phyloP scores from a whole-genome alignment of 2,888 invertebrate species.

The Orthonychiurus folsomi region DNA sequence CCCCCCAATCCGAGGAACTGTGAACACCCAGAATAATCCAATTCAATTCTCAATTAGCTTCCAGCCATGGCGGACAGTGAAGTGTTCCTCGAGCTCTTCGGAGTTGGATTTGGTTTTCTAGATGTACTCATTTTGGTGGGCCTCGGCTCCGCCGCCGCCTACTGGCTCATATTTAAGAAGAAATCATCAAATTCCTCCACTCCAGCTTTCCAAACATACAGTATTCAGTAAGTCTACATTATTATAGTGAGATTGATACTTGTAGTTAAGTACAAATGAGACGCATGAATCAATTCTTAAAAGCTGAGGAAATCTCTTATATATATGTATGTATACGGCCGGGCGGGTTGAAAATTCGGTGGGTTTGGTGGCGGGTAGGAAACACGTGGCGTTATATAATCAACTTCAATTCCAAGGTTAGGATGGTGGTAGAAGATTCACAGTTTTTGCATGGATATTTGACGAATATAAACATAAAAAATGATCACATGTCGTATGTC shows the following conservation, averaged over 20 bases:
- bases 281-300: background rate
- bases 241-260: background rate
- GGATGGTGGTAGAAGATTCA: too few relatives aligned
- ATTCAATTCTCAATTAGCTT: too few relatives aligned
- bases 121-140: constrained; percentile 29
- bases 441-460: too few relatives aligned
- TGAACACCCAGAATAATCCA: too few relatives aligned
- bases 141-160: constrained; percentile 24
- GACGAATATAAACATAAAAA: too few relatives aligned
- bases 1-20: too few relatives aligned
- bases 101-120: constrained; percentile 34
- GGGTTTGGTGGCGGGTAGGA: too few relatives aligned
- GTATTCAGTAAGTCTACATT: constrained; percentile 68
- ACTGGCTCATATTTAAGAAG: constrained; percentile 32
- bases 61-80: constrained; percentile 19
- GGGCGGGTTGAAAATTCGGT: too few relatives aligned
- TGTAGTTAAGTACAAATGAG: background rate
- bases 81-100: constrained; percentile 35
- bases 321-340: too few relatives aligned
- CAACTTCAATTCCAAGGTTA: too few relatives aligned
- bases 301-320: background rate
- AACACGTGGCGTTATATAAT: too few relatives aligned
- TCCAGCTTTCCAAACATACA: constrained; percentile 63
- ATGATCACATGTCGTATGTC: too few relatives aligned
- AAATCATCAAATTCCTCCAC: constrained; percentile 49